Conservation (phyloP, 2,797 vertebrate species). For the Aplochiton taeniatus region DNA sequence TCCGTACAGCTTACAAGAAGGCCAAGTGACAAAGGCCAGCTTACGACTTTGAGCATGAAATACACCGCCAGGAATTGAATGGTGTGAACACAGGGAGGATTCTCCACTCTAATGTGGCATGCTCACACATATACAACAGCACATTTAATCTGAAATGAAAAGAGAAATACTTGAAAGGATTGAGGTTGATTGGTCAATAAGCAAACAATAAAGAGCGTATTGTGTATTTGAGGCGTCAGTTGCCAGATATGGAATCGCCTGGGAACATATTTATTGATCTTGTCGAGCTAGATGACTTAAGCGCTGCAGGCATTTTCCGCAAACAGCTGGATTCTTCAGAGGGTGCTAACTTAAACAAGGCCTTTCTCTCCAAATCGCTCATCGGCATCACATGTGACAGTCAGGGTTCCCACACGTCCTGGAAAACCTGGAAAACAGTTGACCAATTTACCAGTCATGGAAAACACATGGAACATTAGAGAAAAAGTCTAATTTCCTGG, state of each 20-base stretch:
- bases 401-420: background rate
- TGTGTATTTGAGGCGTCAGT: conserved; percentile 20
- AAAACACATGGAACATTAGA: conserved; percentile 1
- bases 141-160: conserved; percentile 18
- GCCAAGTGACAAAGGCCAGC: conserved; percentile 13
- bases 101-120: conserved; percentile 28
- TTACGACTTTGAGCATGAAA: conserved; percentile 19
- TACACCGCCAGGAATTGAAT: conserved; percentile 27
- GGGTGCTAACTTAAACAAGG: conserved; percentile 1
- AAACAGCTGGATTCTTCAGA: background rate
- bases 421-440: background rate
- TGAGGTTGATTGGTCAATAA: conserved; percentile 17
- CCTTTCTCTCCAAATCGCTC: background rate
- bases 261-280: conserved; percentile 17
- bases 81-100: conserved; percentile 21
- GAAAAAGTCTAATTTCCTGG: background rate
- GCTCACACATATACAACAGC: conserved; percentile 17
- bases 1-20: conserved; percentile 23
- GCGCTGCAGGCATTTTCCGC: conserved; percentile 11
- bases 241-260: conserved; percentile 21
- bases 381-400: conserved; percentile 2
- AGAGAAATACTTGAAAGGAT: conserved; percentile 14
- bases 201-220: conserved; percentile 25
- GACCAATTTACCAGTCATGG: background rate
- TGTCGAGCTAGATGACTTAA: conserved; percentile 14